phyloP scores from a whole-genome alignment of 2,113 vertebrate genomes.

The Ursus arctos region DNA sequence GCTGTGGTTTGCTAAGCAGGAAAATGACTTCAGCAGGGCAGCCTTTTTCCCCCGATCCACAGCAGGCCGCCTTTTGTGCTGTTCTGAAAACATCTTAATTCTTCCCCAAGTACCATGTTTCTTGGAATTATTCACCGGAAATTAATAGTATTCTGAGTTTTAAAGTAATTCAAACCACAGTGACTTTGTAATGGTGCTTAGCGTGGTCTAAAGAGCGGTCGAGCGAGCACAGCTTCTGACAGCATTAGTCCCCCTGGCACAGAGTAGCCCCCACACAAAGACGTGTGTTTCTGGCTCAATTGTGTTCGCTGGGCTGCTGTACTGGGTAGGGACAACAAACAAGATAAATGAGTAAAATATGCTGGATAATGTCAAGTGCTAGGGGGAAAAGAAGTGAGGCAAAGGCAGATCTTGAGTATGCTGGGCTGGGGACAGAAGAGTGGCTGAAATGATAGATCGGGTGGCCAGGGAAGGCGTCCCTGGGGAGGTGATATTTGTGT shows the following conservation, averaged over 20 bases:
- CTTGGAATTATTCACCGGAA: constrained; percentile 67
- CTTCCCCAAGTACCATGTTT: constrained; percentile 71
- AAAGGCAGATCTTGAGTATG: neutral
- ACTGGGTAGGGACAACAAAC: neutral
- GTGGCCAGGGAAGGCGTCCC: neutral
- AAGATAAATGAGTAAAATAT: neutral
- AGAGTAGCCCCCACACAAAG: neutral
- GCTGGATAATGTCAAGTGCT: neutral
- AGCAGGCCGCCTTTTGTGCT: constrained; percentile 43
- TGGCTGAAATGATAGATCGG: neutral
- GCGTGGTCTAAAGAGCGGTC: neutral
- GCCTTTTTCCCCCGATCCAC: neutral
- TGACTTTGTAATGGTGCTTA: neutral
- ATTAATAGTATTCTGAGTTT: constrained; percentile 60
- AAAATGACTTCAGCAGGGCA: constrained; percentile 51
- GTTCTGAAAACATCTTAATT: constrained; percentile 71
- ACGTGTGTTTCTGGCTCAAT: neutral
- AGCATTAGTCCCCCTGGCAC: neutral
- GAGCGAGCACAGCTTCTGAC: neutral
- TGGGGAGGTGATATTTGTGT: neutral
- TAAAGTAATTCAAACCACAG: constrained; percentile 64
- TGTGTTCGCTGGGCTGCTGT: neutral
- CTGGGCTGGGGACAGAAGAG: neutral
- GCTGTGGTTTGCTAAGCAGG: constrained; percentile 44
- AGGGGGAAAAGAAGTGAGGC: neutral